Evolutionary conservation across 1,140 invertebrate genomes (phyloP).

Genomic region (Diprion similis): DNA sequence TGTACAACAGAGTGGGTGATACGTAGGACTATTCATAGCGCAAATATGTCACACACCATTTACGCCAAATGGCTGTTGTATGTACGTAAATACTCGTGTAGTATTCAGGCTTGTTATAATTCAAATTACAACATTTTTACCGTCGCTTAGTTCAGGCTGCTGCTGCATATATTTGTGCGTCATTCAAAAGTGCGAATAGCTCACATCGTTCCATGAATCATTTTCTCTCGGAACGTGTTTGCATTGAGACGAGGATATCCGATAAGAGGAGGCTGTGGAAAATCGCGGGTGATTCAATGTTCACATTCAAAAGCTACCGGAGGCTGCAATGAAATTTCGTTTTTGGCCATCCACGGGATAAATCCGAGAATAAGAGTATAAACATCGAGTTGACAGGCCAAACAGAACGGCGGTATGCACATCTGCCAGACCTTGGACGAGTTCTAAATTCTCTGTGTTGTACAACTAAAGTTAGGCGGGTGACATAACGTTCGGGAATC

Average conservation of each 20-base stretch:
- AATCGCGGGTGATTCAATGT: neutral
- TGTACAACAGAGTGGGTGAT: no score
- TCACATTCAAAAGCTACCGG: neutral
- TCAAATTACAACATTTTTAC: no score
- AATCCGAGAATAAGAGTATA: no score
- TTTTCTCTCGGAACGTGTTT: no score
- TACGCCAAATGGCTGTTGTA: neutral
- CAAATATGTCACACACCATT: slow-evolving; percentile 3
- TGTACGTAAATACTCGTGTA: neutral
- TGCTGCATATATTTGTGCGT: no score
- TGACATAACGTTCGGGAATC: neutral
- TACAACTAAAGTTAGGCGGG: neutral
- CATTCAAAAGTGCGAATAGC: no score
- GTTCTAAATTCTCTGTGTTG: neutral
- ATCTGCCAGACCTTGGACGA: slow-evolving; percentile 6
- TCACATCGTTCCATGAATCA: no score
- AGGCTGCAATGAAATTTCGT: neutral
- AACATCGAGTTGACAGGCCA: neutral
- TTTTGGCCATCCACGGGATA: no score
- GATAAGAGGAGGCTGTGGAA: no score
- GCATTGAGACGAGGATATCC: no score
- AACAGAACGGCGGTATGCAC: neutral
- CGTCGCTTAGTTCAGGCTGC: no score
- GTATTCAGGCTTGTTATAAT: no score
- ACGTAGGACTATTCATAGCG: neutral